phyloP scores from a whole-genome alignment of 2,888 invertebrate species.

The Lochmaea crataegi region DNA sequence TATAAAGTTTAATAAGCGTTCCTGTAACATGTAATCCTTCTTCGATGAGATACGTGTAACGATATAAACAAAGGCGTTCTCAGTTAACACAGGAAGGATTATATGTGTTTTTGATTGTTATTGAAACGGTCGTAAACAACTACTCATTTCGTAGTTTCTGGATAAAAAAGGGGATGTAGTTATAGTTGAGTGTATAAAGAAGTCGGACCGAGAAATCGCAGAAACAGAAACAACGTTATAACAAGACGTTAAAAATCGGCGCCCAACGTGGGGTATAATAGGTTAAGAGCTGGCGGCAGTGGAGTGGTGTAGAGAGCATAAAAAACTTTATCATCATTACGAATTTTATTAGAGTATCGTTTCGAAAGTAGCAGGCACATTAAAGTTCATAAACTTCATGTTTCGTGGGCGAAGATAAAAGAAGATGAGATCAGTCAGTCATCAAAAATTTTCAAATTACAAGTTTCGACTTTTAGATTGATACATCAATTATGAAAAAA shows the following conservation, averaged over 20 bases:
- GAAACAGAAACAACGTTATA: too few species aligned
- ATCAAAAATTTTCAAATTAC: constrained; percentile 12
- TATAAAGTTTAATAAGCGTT: constrained; percentile 40
- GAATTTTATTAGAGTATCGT: neutral
- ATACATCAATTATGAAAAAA: constrained; percentile 14
- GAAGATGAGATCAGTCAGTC: constrained; percentile 3
- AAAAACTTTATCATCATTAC: neutral
- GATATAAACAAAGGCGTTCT: constrained; percentile 8
- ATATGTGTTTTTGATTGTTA: neutral
- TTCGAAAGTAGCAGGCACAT: neutral
- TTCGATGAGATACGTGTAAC: constrained; percentile 16
- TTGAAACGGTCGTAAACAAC: neutral
- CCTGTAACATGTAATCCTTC: constrained; percentile 33
- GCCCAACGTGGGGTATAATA: too few species aligned
- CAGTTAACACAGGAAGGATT: neutral
- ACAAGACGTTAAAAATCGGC: too few species aligned
- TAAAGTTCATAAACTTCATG: neutral
- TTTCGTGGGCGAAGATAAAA: neutral
- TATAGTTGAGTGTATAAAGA: neutral
- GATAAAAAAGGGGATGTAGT: neutral
- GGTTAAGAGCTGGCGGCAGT: too few species aligned
- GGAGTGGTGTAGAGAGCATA: too few species aligned
- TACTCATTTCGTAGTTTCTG: neutral
- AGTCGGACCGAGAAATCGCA: too few species aligned
- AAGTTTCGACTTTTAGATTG: constrained; percentile 3